Evolutionary conservation across 2,888 invertebrate species (phyloP), one percentile per base, ranked within the genome.

Genomic region (Phortica magna): DNA sequence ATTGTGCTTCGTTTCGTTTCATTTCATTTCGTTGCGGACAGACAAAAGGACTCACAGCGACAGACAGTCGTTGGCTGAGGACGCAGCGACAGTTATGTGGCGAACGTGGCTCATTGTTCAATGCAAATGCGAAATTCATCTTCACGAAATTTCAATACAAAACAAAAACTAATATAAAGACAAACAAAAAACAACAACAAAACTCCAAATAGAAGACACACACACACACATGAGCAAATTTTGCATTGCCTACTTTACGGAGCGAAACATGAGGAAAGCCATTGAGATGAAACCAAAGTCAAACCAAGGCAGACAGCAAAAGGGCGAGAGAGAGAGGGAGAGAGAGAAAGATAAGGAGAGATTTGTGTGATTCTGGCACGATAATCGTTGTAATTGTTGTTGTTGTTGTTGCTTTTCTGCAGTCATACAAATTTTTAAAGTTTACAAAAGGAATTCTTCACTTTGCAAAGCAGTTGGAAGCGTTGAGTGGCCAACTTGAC

Each of bases 341-440:
- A 70, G 19, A 73, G 64, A 75, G 73, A 65, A 75, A 71, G 70
- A 70, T 22, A 43, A 43, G 6, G 10, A 6, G 9, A 48, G 9
- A 9, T 9, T 48, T 9, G 2, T 48, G 48, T 48, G 10, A 14
- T 48, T 48, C 2, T 48, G 2, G 48, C 1, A 31, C 31, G 31
- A 31, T 48, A 71, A 80, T 88, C 86, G 82, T 88, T 83, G 81
- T 80, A 83, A 86, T 88, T 85, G 87, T 48, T 48, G 48, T 48
- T 48, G 48, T 48, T 48, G 48, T 48, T 48, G 48, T 48, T 48
- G 6, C 48, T 48, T 3, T 48, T 48, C 2, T 12, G 2, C 48
- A 12, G 9, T 48, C 48, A 48, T 48, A 14, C 17, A n/a, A n/a
- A 57, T 57, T 57, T 57, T 57, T 3, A 57, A 57, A 7, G 17